Evolutionary conservation across 1,140 invertebrate genomes (phyloP), one percentile per base, ranked within the genome.

Genomic region (Choristoneura fumiferana): DNA sequence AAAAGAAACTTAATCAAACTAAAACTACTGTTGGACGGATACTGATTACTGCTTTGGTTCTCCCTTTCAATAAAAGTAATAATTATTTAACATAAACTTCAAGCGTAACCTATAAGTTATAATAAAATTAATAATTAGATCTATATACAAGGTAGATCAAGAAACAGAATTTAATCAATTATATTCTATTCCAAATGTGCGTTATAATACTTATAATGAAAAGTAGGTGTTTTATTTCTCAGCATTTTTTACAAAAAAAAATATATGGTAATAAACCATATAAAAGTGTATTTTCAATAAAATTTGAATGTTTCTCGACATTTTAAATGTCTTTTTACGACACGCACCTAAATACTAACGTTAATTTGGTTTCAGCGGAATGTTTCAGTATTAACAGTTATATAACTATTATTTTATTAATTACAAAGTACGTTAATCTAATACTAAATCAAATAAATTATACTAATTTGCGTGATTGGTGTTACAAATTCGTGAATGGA

Each of bases 11-110:
- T 85, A 85, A 49, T 49, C 22, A 12, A 49, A 49, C 43, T 49
- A 49, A 49, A 22, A 76, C 75, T 87, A 87, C 69, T 67, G 75
- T 71, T 87, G 84, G 84, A 87, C 82, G 84, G 84, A 87, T 87
- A 87, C 84, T 85, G 84, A 87, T 87, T 84, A 82, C 78, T 85
- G 82, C 81, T 83, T 84, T 84, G 80, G 81, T 81, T 74, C 72
- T 76, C 58, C 75, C 74, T 75, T 73, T 73, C 37, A 57, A 33
- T 55, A 55, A 37, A 38, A 38, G 54, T 37, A 55, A 36, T 55
- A 54, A 54, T 36, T 54, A 35, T 35, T 35, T 54, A 54, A 54
- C 52, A 35, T 57, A 57, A 57, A 34, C 15, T 6, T 29, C 64
- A 57, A 60, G 54, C 39, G 57, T 59, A 68, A 65, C 17, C 57